Evolutionary conservation across 2,113 vertebrate genomes (phyloP).

Genomic region (Chaenogobius annularis): DNA sequence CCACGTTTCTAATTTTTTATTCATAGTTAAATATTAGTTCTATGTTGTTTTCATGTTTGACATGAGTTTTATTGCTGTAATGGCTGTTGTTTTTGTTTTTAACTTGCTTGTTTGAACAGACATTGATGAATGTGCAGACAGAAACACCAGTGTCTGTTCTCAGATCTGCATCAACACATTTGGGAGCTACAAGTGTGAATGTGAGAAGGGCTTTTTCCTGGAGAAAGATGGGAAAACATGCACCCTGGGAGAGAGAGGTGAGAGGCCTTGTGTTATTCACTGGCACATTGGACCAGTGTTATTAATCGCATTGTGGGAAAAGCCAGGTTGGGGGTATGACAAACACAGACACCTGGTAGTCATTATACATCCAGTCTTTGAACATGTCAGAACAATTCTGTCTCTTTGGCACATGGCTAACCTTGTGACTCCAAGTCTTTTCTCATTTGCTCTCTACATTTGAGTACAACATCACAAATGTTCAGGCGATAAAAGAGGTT

Average conservation of each 20-base stretch:
- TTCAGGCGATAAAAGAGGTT: slow-evolving; percentile 30
- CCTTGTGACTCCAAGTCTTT: slow-evolving; percentile 51
- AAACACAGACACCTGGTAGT: slow-evolving; percentile 66
- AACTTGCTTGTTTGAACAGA: slow-evolving; percentile 71
- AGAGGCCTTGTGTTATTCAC: slow-evolving; percentile 22
- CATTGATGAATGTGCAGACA: slow-evolving; percentile 86
- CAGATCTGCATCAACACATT: slow-evolving; percentile 89
- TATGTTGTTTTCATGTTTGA: background rate
- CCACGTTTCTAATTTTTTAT: too few relatives aligned
- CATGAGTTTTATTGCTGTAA: background rate
- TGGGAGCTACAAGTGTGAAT: slow-evolving; percentile 93
- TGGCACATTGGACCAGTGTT: slow-evolving; percentile 36
- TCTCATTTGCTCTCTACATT: slow-evolving; percentile 54
- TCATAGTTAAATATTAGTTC: too few relatives aligned
- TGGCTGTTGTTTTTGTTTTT: background rate
- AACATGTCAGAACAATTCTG: slow-evolving; percentile 61
- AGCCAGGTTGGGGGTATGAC: slow-evolving; percentile 18
- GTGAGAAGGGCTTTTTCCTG: slow-evolving; percentile 83
- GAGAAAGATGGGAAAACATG: slow-evolving; percentile 88
- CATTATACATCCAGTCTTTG: slow-evolving; percentile 64
- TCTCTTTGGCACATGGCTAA: slow-evolving; percentile 38
- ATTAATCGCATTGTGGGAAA: slow-evolving; percentile 14
- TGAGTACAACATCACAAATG: slow-evolving; percentile 54
- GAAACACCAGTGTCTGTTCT: slow-evolving; percentile 83
- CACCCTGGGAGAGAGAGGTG: slow-evolving; percentile 87